Percentiles rank a stretch among this genome's conserved stretches.
phyloP scores from a whole-genome alignment of 2,888 invertebrate genomes.

The Macrostomum cliftonense region DNA sequence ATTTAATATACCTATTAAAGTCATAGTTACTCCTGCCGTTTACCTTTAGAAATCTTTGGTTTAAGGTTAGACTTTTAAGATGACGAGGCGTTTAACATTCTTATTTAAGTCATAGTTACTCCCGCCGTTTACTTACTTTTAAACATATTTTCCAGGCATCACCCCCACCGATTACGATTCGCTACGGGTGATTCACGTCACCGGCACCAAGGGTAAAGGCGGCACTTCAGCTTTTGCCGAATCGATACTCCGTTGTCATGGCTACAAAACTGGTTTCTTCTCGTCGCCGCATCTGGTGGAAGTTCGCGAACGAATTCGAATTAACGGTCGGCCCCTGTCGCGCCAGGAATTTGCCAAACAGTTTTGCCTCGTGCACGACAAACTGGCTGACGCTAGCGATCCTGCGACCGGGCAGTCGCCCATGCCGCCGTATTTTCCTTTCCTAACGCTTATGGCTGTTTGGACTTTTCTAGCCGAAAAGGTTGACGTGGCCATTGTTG shows the following conservation, averaged over 20 bases:
- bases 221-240: constrained; percentile 84
- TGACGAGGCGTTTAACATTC: no score
- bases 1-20: no score
- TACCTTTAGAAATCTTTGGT: no score
- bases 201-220: constrained; percentile 89
- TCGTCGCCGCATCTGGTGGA: constrained; percentile 78
- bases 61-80: no score
- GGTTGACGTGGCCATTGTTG: constrained; percentile 17
- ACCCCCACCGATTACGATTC: constrained; percentile 46
- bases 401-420: constrained; percentile 26
- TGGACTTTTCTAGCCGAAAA: constrained; percentile 61
- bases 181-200: constrained; percentile 72
- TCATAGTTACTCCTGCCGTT: no score
- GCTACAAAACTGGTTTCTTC: constrained; percentile 73
- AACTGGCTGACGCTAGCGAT: constrained; percentile 20
- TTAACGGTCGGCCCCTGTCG: constrained; percentile 60
- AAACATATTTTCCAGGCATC: no score
- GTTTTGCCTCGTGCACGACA: constrained; percentile 62
- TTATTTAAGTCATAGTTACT: no score
- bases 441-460: constrained; percentile 73
- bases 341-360: constrained; percentile 53
- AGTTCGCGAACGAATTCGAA: constrained; percentile 70
- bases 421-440: constrained; percentile 83
- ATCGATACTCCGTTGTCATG: constrained; percentile 61
- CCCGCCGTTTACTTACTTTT: no score